Conservation (phyloP, 2,113 vertebrate genomes). For the Megaleporinus macrocephalus region DNA sequence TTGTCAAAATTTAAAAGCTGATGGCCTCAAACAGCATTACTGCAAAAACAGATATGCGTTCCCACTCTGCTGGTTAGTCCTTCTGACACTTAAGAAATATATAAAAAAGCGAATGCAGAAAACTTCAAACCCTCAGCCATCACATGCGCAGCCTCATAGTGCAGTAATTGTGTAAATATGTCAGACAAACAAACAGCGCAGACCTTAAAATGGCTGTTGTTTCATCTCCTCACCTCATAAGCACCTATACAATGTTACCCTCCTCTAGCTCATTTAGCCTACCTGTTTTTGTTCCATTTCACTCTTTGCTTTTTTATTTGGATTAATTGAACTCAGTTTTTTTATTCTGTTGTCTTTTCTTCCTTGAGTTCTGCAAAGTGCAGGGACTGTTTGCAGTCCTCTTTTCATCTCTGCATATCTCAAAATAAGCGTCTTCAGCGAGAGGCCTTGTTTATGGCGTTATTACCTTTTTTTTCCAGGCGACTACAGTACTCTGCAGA, state of each 20-base stretch:
- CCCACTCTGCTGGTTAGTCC: constrained; percentile 62
- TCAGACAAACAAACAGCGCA: constrained; percentile 68
- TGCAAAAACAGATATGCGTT: constrained; percentile 46
- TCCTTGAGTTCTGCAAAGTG: neutral
- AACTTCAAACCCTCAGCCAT: constrained; percentile 59
- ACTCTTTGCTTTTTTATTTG: constrained; percentile 72
- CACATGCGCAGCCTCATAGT: constrained; percentile 60
- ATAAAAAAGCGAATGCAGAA: constrained; percentile 7
- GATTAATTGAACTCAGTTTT: constrained; percentile 23
- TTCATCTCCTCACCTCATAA: constrained; percentile 67
- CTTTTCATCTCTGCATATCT: constrained; percentile 59
- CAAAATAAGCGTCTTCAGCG: constrained; percentile 62
- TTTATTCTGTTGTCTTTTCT: constrained; percentile 64
- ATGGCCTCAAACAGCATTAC: constrained; percentile 32
- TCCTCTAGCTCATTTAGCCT: constrained; percentile 57
- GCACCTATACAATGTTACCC: constrained; percentile 62
- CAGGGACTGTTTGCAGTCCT: neutral
- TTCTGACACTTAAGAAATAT: constrained; percentile 60
- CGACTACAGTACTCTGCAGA: constrained; percentile 53
- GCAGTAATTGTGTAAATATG: constrained; percentile 77
- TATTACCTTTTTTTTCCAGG: constrained; percentile 59
- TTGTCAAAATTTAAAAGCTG: too few species aligned
- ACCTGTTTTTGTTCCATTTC: constrained; percentile 68
- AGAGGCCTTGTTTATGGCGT: constrained; percentile 62
- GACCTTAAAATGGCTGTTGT: constrained; percentile 67